Evolutionary conservation across 2,113 vertebrate species (phyloP), one percentile per base, ranked within the genome.

Genomic region (Rousettus leschenaultii): DNA sequence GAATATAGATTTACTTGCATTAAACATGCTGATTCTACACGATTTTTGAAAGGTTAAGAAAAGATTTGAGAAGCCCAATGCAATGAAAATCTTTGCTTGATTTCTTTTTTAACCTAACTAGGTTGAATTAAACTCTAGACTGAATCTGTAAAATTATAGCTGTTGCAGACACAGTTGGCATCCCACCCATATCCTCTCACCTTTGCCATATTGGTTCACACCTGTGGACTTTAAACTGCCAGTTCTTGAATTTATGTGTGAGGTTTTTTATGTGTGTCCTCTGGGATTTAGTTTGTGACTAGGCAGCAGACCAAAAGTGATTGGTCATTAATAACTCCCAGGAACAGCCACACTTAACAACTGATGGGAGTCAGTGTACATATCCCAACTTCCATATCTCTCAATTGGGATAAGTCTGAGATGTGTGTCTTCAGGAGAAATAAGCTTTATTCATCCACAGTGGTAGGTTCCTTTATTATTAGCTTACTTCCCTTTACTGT

Each of bases 1-100:
- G 28, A 35, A 73, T 94, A 86, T 89, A 95, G 95, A 97, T 94
- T 97, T 96, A 63, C 91, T 97, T 97, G 77, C 77, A 91, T 94
- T 95, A 94, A 95, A 97, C 95, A 83, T 97, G 91, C 91, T 97
- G 97, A 96, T 91, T 84, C 77, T 96, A 96, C 61, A 94, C 85
- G 80, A 91, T 66, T 96, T 96, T 97, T 85, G 77, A 97, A 97
- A 97, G 93, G 86, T 97, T 96, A 97, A 89, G 57, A 96, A 97
- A 96, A 92, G 26, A 95, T 84, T 93, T 91, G 89, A 82, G 55
- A 28, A 93, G 6, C 38, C 26, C 57, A 55, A 35, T 91, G 55
- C 43, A 95, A 91, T 68, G 43, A 93, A 95, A 89, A 77, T 93
- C 33, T 66, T 89, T 91, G 40, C 48, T 85, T 86, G 53, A 91